Conservation (phyloP, 2,888 invertebrate species). For the Apamea monoglypha region DNA sequence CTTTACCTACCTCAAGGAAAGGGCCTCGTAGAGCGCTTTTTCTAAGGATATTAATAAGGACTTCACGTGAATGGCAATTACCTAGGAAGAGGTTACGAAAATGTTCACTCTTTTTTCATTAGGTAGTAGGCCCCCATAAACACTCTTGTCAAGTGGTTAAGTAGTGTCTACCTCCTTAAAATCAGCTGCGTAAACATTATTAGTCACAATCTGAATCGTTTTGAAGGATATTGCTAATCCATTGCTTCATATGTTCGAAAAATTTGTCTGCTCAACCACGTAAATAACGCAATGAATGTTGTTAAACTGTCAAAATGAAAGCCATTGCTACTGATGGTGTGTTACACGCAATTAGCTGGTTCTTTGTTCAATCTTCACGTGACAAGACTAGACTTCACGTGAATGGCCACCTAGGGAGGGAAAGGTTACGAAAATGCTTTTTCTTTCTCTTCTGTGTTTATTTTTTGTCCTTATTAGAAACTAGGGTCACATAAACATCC, state of each 20-base stretch:
- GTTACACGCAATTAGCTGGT: not conserved
- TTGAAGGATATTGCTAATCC: too few relatives aligned
- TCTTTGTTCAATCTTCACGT: not conserved
- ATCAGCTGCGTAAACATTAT: too few relatives aligned
- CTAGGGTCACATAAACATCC: constrained; percentile 9
- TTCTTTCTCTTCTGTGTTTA: not conserved
- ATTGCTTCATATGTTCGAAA: too few relatives aligned
- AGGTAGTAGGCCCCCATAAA: not conserved
- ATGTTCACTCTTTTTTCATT: not conserved
- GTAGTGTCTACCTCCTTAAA: not conserved
- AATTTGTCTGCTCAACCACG: too few relatives aligned
- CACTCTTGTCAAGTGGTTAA: not conserved
- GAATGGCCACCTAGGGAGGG: not conserved
- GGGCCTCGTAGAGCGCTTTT: not conserved
- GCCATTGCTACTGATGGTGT: too few relatives aligned
- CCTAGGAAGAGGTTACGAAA: not conserved
- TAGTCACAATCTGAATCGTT: too few relatives aligned
- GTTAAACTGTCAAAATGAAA: too few relatives aligned
- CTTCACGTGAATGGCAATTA: constrained; percentile 3
- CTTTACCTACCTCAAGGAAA: not conserved
- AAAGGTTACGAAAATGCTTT: not conserved
- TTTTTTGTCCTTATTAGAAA: not conserved
- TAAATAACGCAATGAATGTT: too few relatives aligned
- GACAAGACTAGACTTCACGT: not conserved
- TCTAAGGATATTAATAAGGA: constrained; percentile 20